Base-by-base conservation (phyloP, 1,140 invertebrate species). In the Paracyclopina nana region DNA sequence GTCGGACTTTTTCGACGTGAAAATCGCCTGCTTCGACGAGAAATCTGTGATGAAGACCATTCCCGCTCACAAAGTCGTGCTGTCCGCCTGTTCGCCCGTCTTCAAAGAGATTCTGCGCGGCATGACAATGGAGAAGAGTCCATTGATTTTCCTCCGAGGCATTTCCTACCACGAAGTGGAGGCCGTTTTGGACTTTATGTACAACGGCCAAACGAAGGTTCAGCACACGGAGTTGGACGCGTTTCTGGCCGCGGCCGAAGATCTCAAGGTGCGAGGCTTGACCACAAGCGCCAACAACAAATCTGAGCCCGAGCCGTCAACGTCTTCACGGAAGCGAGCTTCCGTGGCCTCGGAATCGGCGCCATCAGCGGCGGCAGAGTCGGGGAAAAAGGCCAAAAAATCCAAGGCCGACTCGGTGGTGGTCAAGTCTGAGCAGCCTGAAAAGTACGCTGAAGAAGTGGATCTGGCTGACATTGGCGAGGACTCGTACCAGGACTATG, bases 121-220 rank as follows among this genome's bases (percentile, higher is more conserved):
- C 6, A 14, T 42, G 8, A n/a, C n/a, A n/a, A n/a, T 12, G 6
- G 20, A 46, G 22, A 6, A 22, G 26, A 18, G 27, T 27, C 44
- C 44, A 6, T 20, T 46, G 25, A 12, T 46, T 11, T 46, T 25
- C 20, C 44, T 46, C 8, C 16, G 25, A 9, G 44, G 44, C 20
- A 46, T 46, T 20, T 6, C 22, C 11, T 27, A n/a, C 44, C 11
- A 6, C 18, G 77, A 79, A 55, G 65, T 84, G 58, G 74, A 74
- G 46, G 78, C 78, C 53, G 72, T 85, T 58, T 66, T 84, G 40
- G 76, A 82, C 61, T 85, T 85, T 59, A 83, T 85, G 77, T 85
- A 85, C 62, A 76, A 78, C 60, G 82, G 82, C 12, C 79, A 84
- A 62, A 80, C 83, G 4, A 82, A 80, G 65, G 80, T 84, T 38